Evolutionary conservation across 2,888 invertebrate species (phyloP), one percentile per base, ranked within the genome.

Genomic region (Phyllotreta cruciferae): DNA sequence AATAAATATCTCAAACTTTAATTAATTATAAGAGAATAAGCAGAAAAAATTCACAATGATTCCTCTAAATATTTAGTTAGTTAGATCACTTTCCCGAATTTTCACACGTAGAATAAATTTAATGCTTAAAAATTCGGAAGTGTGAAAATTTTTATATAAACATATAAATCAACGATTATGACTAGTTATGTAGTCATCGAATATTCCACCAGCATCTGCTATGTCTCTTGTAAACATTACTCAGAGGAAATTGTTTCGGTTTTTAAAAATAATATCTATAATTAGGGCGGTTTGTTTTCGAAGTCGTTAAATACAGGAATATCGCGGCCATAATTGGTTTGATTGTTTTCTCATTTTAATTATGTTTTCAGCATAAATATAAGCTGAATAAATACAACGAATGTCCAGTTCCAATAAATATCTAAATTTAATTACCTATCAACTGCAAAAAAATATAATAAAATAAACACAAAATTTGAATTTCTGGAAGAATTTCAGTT

Each of bases 271-370:
- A 57, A 56, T 58, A 14, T 63, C 53, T 57, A 65, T 65, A 58
- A 57, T 49, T 54, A 52, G 53, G 37, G 6, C 13, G 64, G 71
- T 73, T 73, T 73, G 66, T 71, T 73, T 73, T 70, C 64, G 67
- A 64, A 66, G 73, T 69, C 70, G 67, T 73, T 52, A 70, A 71
- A 72, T 66, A 63, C 63, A 66, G 64, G 65, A 68, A 71, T 66
- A 24, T 68, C 64, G 55, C 53, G 62, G 60, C 62, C 68, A 58
- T 62, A 64, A 64, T 64, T 66, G 55, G 62, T 58, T 68, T 68
- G 68, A 68, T 68, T 68, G 66, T 68, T 66, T 66, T 68, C 45
- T 36, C 41, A 54, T 54, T 60, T 68, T 64, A 62, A 68, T 68
- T 62, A 47, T 67, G 63, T 65, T 65, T 56, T 65, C 13, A 62